Evolutionary conservation across 1,140 invertebrate species (phyloP).

Genomic region (Archivesica marissinica): DNA sequence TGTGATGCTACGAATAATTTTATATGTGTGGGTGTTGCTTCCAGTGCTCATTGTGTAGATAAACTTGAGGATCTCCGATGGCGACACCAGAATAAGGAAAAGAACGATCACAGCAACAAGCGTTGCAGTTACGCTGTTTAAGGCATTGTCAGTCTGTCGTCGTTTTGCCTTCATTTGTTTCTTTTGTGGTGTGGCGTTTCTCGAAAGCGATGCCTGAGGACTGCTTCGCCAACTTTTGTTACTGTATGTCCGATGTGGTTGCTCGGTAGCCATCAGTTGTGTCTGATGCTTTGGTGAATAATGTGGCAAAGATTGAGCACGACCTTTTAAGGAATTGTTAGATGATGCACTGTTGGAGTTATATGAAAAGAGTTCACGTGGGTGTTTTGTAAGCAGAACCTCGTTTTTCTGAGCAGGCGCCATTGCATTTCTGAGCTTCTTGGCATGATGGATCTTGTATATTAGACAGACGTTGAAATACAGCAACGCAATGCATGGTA

Average conservation of each 20-base stretch:
- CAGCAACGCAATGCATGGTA: constrained; percentile 78
- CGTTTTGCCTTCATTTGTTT: constrained; percentile 45
- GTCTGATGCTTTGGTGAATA: background rate
- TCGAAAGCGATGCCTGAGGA: background rate
- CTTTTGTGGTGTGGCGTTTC: constrained; percentile 37
- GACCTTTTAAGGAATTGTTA: background rate
- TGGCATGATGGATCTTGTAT: constrained; percentile 77
- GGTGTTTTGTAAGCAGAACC: constrained; percentile 45
- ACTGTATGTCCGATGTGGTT: constrained; percentile 6
- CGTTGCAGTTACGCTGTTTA: constrained; percentile 82
- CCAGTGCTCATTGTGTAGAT: constrained; percentile 56
- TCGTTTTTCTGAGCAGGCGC: constrained; percentile 65
- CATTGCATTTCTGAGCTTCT: constrained; percentile 75
- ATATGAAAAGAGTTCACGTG: constrained; percentile 54
- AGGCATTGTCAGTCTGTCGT: constrained; percentile 72
- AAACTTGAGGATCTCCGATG: constrained; percentile 81
- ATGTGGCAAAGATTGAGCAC: background rate
- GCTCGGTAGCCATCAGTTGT: background rate
- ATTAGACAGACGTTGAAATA: constrained; percentile 81
- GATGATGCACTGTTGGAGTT: constrained; percentile 41
- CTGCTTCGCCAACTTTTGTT: constrained; percentile 35
- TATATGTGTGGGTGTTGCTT: constrained; percentile 48
- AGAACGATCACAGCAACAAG: constrained; percentile 81
- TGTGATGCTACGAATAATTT: constrained; percentile 77
- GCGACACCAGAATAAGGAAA: constrained; percentile 82